phyloP scores from a whole-genome alignment of 1,140 invertebrate genomes.

The Vanessa atalanta region DNA sequence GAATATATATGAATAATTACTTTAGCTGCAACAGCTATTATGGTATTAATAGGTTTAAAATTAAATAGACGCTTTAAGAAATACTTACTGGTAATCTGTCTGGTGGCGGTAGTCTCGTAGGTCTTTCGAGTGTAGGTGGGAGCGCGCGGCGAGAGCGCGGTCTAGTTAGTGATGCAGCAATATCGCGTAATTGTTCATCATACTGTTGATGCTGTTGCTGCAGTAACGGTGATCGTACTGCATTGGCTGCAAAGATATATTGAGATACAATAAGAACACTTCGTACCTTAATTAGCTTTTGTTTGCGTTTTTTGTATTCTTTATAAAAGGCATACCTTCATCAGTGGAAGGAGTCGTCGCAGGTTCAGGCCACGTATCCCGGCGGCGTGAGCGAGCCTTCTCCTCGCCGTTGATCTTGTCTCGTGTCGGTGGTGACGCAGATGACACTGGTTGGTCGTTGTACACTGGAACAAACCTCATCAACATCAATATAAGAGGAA shows the following conservation, averaged over 20 bases:
- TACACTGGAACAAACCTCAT: slow-evolving; percentile 71
- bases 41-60: background rate
- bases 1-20: no score
- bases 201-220: slow-evolving; percentile 83
- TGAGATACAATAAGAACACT: background rate
- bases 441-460: slow-evolving; percentile 85
- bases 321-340: slow-evolving; percentile 48
- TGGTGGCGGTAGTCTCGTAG: slow-evolving; percentile 69
- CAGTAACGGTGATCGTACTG: slow-evolving; percentile 65
- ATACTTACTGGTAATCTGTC: slow-evolving; percentile 74
- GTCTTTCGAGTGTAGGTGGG: slow-evolving; percentile 64
- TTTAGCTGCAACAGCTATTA: background rate
- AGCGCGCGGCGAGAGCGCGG: slow-evolving; percentile 79
- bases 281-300: background rate
- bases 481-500: background rate
- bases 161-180: slow-evolving; percentile 86
- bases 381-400: slow-evolving; percentile 82
- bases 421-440: slow-evolving; percentile 86
- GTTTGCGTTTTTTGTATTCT: background rate
- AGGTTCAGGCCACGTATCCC: slow-evolving; percentile 82
- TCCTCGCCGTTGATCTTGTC: slow-evolving; percentile 88
- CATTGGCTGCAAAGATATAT: slow-evolving; percentile 46
- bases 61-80: background rate
- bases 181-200: slow-evolving; percentile 86
- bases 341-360: slow-evolving; percentile 82